Base-by-base conservation (phyloP, 2,113 vertebrate species). In the Gopherus flavomarginatus region DNA sequence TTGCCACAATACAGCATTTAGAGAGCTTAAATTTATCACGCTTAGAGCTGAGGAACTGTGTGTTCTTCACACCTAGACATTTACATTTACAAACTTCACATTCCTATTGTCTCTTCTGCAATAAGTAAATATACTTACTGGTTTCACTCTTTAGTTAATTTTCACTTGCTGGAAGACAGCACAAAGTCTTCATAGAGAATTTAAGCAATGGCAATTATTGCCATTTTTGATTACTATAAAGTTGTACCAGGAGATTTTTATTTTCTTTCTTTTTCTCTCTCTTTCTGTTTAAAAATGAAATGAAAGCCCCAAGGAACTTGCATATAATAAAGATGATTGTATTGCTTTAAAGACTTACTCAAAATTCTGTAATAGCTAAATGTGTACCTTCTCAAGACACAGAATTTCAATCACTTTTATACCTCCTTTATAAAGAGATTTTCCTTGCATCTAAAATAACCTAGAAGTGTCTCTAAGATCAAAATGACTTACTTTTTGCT, bases 211-310 rank as follows among this genome's bases (percentile, higher is more conserved):
- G 81, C 95, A 96, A 95, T 96, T 95, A 96, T 92, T 81, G 94
- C 96, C 88, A 94, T 96, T 96, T 97, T 92, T 96, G 89, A 97
- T 96, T 96, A 92, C 94, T 95, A 52, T 95, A 95, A 97, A 96
- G 94, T 94, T 88, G 79, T 88, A 96, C 94, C 95, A 97, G 95
- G 21, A 38, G 57, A 62, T 54, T 54, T 22, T 54, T 54, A 21
- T 21, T 53, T 35, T 62, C 53, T 69, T 69, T 69, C 35, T 69
- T 21, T 69, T 21, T 69, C 35, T 69, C 85, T 91, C 53, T 94
- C 94, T 96, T 96, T 94, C 94, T 85, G 83, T 89, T 83, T 75
- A 94, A 96, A 97, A 97, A 95, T 96, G 93, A 96, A 97, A 96
- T 96, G 88, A 95, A 95, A 97, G 90, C 95, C 93, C 93, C 95